Evolutionary conservation across 2,113 vertebrate species (phyloP), one percentile per base, ranked within the genome.

Genomic region (Rhinolophus ferrumequinum): DNA sequence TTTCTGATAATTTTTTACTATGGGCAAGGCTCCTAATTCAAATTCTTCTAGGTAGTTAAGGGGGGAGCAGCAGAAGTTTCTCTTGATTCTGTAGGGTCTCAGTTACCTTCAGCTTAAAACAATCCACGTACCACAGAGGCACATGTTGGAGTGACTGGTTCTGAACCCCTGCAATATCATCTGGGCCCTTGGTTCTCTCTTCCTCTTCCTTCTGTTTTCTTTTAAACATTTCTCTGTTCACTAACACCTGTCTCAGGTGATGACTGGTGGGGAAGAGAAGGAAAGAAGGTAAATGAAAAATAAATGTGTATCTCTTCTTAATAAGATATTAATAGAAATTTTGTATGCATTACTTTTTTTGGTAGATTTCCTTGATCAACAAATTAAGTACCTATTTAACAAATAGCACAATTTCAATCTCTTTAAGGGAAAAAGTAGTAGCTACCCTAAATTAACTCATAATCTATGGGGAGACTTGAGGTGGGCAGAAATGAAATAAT

Each of bases 331-430:
- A 73, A 70, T 83, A 18, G 7, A 86, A 93, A 87, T 47, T 76
- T 47, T 84, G 33, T 16, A 70, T 95, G 28, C n/a, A 58, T 88
- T 93, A 50, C 6, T 92, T 64, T 90, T 70, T 82, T 79, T 50
- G 67, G 41, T 93, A 70, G 67, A 50, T 75, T 82, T 83, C 28
- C 33, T 47, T 91, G n/a, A 35, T 75, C 64, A 76, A 58, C 14
- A 90, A 70, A 73, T 93, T 85, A 81, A 88, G 33, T 93, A n/a
- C 3, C 14, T 93, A 7, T 84, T 87, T 93, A 90, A 89, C 77
- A 92, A 83, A 82, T 80, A 86, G 4, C 38, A 67, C 30, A 91
- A 38, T 67, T 67, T 14, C 19, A 77, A 2, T 12, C 12, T 75
- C 56, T 70, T 90, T 81, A 85, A 75, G 3, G 41, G 22, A 85